phyloP scores from a whole-genome alignment of 2,113 vertebrate genomes.

The Benitochromis conjunctus region DNA sequence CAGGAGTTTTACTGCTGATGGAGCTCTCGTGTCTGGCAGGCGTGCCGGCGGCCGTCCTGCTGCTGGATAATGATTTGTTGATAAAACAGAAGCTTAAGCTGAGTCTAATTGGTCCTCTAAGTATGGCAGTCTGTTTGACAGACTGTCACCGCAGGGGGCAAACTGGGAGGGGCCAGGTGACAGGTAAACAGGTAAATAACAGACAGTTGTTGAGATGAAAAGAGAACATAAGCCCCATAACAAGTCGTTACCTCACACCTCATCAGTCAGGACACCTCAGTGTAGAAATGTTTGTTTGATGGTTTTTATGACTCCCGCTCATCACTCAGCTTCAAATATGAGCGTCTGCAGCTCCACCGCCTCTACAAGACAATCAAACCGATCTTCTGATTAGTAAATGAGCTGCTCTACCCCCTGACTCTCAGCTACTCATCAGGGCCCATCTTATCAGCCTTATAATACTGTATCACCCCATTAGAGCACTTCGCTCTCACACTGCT shows the following conservation, averaged over 20 bases:
- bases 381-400: no score
- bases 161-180: background rate
- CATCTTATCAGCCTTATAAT: background rate
- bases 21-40: background rate
- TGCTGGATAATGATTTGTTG: conserved; percentile 71
- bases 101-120: conserved; percentile 59
- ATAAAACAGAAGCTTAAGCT: conserved; percentile 72
- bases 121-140: conserved; percentile 42
- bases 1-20: background rate
- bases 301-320: background rate
- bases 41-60: background rate
- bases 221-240: background rate
- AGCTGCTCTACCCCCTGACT: no score
- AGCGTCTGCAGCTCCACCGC: background rate
- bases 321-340: background rate
- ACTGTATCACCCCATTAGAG: background rate
- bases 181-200: conserved; percentile 45
- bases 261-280: background rate
- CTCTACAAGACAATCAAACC: no score
- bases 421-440: background rate
- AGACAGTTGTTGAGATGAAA: background rate
- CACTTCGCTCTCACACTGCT: background rate
- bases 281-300: background rate
- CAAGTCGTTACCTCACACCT: background rate
- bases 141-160: background rate